Evolutionary conservation across 2,797 vertebrate genomes (phyloP).

Genomic region (Siniperca scherzeri): DNA sequence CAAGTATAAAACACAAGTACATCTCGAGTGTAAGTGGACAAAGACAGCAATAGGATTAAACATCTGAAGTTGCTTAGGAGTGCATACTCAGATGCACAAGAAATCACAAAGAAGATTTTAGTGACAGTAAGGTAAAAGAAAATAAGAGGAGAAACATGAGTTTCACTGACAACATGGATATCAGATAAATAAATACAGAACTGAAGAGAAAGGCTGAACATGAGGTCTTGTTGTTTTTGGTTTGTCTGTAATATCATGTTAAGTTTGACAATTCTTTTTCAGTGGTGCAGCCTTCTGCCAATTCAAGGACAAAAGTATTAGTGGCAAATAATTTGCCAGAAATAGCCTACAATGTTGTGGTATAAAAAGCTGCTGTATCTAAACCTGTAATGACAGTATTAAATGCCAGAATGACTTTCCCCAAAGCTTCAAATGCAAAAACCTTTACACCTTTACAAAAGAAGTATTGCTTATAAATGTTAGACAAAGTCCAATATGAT

Average conservation of each 20-base stretch:
- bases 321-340: neutral
- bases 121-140: neutral
- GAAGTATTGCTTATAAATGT: neutral
- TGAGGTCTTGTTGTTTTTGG: neutral
- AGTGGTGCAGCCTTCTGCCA: neutral
- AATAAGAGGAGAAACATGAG: neutral
- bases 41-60: neutral
- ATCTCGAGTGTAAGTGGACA: neutral
- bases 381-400: neutral
- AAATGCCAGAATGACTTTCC: neutral
- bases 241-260: neutral
- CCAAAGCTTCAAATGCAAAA: neutral
- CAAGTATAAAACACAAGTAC: neutral
- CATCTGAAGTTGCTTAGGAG: neutral
- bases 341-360: neutral
- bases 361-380: neutral
- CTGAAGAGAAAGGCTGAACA: no score
- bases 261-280: neutral
- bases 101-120: neutral
- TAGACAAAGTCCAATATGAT: neutral
- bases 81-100: no score
- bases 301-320: neutral
- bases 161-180: neutral
- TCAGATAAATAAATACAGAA: neutral
- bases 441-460: neutral